These are phyloP conservation scores for Labeo calbasu DNA, from an alignment of 2,797 vertebrate species.

Conservation along the genomic window DNA sequence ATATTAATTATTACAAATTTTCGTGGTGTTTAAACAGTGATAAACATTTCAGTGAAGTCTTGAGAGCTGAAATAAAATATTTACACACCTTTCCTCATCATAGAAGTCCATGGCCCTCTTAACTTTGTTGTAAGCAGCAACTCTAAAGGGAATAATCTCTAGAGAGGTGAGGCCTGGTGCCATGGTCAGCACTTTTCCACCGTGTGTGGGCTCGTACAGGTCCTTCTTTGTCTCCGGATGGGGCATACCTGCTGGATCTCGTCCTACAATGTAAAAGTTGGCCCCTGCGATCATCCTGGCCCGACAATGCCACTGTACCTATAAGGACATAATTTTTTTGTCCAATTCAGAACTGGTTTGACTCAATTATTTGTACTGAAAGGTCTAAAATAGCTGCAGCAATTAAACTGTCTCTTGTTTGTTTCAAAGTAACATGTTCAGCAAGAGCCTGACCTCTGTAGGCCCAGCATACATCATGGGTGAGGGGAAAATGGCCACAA, in stretches of 20 bases:
- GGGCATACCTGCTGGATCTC: constrained; percentile 97
- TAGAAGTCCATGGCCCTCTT: constrained; percentile 96
- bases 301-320: constrained; percentile 99
- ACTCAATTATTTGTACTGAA: not conserved
- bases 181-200: constrained; percentile 94
- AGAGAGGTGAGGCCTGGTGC: constrained; percentile 95
- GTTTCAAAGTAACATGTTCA: not conserved
- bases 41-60: not conserved
- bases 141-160: constrained; percentile 97
- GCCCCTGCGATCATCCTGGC: constrained; percentile 93
- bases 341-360: not conserved
- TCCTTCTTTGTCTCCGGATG: constrained; percentile 93
- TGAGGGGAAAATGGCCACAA: constrained; percentile 95
- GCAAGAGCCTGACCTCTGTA: constrained; percentile 83
- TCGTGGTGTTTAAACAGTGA: not conserved
- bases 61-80: not conserved
- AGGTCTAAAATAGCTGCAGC: not conserved
- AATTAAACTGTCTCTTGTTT: not conserved
- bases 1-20: not conserved
- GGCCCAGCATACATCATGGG: constrained; percentile 98
- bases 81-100: constrained; percentile 81
- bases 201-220: constrained; percentile 93
- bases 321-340: not conserved
- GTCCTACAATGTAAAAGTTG: constrained; percentile 97
- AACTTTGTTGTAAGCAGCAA: constrained; percentile 93